Evolutionary conservation across 2,113 vertebrate genomes (phyloP).

Genomic region (Atlantisia rogersi): DNA sequence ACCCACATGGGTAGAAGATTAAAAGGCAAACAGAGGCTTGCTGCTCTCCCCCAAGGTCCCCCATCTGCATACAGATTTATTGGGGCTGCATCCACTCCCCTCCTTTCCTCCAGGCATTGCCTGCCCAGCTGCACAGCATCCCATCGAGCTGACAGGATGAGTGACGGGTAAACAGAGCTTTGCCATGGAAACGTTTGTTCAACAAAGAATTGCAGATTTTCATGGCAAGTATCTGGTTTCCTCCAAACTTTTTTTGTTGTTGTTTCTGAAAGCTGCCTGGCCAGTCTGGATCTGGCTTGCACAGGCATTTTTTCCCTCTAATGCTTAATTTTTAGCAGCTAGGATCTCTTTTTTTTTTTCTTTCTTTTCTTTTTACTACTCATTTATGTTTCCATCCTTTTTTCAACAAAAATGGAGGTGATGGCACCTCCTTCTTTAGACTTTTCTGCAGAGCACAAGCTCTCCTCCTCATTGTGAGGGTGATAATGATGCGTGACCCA

Average conservation of each 20-base stretch:
- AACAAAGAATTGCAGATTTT: constrained; percentile 31
- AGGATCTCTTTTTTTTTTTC: not conserved
- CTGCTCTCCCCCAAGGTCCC: not conserved
- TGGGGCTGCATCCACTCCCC: not conserved
- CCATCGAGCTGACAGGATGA: not conserved
- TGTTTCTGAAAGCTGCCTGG: constrained; percentile 3
- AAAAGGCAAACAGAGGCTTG: not conserved
- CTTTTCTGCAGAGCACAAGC: not conserved
- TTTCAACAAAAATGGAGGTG: not conserved
- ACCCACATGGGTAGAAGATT: not conserved
- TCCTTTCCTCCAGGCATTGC: not conserved
- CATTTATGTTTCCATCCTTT: not conserved
- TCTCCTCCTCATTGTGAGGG: not conserved
- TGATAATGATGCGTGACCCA: not conserved
- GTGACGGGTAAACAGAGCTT: not conserved
- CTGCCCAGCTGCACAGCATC: constrained; percentile 28
- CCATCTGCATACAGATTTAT: not conserved
- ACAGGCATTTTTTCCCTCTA: not conserved
- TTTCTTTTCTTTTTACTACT: not conserved
- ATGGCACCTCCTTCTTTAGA: not conserved
- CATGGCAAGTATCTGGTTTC: constrained; percentile 27
- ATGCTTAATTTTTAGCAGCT: not conserved
- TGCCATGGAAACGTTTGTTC: constrained; percentile 44
- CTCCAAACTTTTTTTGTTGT: constrained; percentile 15
- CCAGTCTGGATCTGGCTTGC: not conserved